phyloP scores from a whole-genome alignment of 2,113 vertebrate species.

The Nibea coibor region DNA sequence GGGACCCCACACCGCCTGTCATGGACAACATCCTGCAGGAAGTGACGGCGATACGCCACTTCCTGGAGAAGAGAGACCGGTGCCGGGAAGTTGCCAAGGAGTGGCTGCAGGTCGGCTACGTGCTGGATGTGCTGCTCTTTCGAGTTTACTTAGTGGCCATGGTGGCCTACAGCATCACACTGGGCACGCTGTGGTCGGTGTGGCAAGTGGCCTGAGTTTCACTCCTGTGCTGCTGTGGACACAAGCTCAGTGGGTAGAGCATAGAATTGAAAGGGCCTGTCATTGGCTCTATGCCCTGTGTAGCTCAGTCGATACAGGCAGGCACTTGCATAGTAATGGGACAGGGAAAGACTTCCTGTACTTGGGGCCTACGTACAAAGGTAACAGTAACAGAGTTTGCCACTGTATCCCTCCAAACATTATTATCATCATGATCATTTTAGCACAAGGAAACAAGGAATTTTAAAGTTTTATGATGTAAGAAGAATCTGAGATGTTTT shows the following conservation, averaged over 20 bases:
- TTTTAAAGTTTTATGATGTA: background rate
- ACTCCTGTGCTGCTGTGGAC: background rate
- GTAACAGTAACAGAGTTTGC: background rate
- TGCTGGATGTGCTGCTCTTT: conserved; percentile 93
- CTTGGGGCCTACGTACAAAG: background rate
- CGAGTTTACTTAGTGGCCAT: conserved; percentile 90
- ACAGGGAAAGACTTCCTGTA: conserved; percentile 5
- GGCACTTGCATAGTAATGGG: background rate
- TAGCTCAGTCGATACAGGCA: conserved; percentile 27
- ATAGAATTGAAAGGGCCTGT: background rate
- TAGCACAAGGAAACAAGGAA: background rate
- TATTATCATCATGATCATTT: background rate
- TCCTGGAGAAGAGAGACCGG: conserved; percentile 90
- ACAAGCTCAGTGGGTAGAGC: background rate
- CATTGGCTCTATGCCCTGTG: conserved; percentile 1
- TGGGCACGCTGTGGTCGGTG: conserved; percentile 93
- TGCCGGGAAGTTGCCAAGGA: conserved; percentile 89
- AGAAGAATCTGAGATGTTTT: background rate
- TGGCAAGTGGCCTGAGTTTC: conserved; percentile 90
- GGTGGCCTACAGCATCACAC: conserved; percentile 90
- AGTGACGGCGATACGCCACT: conserved; percentile 87
- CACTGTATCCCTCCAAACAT: background rate
- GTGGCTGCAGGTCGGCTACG: conserved; percentile 95
- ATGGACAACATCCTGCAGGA: conserved; percentile 88
- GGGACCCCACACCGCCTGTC: conserved; percentile 70